phyloP scores from a whole-genome alignment of 2,113 vertebrate genomes.

The Pachyramphus minor region DNA sequence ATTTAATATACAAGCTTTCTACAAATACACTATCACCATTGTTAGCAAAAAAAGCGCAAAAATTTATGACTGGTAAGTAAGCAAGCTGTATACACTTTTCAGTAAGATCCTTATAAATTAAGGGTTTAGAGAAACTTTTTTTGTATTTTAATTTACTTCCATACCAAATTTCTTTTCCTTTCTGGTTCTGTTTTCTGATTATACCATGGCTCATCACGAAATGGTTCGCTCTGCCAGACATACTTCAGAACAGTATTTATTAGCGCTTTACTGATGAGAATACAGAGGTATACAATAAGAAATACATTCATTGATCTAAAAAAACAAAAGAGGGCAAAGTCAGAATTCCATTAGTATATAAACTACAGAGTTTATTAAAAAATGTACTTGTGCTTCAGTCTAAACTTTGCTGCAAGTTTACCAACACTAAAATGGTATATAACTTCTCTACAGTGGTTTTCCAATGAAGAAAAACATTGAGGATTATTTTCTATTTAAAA shows the following conservation, averaged over 20 bases:
- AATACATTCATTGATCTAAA: conserved; percentile 95
- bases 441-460: neutral
- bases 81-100: neutral
- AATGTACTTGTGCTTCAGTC: neutral
- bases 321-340: neutral
- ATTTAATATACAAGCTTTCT: neutral
- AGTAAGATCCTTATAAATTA: neutral
- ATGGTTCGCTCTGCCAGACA: conserved; percentile 88
- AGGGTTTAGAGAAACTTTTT: neutral
- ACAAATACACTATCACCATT: neutral
- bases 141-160: neutral
- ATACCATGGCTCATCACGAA: conserved; percentile 92
- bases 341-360: neutral
- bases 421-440: neutral
- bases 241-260: conserved; percentile 92
- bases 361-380: neutral
- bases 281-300: conserved; percentile 94
- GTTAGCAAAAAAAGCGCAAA: neutral
- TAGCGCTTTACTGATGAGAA: conserved; percentile 92
- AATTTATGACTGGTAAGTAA: neutral
- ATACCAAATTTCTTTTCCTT: conserved; percentile 86
- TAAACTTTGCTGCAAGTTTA: neutral
- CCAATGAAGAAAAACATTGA: neutral
- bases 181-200: conserved; percentile 87
- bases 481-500: neutral